Percentiles rank a stretch among this genome's conserved stretches.
Evolutionary conservation across 1,140 invertebrate species (phyloP).

Genomic region (Drosophila tsacasi): DNA sequence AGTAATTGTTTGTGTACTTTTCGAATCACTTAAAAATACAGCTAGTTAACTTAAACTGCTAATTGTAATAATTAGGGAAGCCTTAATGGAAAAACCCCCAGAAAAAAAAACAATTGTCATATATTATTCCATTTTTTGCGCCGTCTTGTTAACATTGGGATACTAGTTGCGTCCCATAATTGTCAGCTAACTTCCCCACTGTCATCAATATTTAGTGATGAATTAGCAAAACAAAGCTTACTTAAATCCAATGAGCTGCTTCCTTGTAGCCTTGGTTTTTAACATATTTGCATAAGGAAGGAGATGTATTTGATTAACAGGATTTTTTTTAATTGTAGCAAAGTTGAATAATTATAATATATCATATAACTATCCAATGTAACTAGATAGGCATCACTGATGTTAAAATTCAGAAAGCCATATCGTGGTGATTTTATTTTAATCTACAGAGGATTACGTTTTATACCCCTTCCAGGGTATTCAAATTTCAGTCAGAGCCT

Average conservation of each 20-base stretch:
- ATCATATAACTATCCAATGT: too few relatives aligned
- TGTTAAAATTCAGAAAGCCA: too few relatives aligned
- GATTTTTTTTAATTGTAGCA: too few relatives aligned
- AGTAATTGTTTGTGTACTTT: neutral
- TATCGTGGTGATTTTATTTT: too few relatives aligned
- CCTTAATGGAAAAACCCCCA: neutral
- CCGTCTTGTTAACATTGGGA: neutral
- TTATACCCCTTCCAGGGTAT: too few relatives aligned
- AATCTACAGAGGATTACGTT: too few relatives aligned
- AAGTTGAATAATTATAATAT: too few relatives aligned
- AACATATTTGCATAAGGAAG: too few relatives aligned
- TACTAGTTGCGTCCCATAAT: slow-evolving; percentile 2
- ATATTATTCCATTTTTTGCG: neutral
- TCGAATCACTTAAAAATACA: neutral
- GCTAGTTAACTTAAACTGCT: neutral
- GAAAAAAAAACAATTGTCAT: neutral
- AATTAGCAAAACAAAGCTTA: slow-evolving; percentile 16
- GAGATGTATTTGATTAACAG: too few relatives aligned
- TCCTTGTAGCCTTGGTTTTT: too few relatives aligned
- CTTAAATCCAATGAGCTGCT: neutral
- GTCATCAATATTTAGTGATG: slow-evolving; percentile 25
- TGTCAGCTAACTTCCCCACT: neutral
- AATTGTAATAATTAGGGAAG: slow-evolving; percentile 5
- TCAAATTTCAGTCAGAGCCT: too few relatives aligned
- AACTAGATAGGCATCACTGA: too few relatives aligned